Evolutionary conservation across 2,797 vertebrate genomes (phyloP), one percentile per base, ranked within the genome.

Genomic region (Poliocrania exsul): DNA sequence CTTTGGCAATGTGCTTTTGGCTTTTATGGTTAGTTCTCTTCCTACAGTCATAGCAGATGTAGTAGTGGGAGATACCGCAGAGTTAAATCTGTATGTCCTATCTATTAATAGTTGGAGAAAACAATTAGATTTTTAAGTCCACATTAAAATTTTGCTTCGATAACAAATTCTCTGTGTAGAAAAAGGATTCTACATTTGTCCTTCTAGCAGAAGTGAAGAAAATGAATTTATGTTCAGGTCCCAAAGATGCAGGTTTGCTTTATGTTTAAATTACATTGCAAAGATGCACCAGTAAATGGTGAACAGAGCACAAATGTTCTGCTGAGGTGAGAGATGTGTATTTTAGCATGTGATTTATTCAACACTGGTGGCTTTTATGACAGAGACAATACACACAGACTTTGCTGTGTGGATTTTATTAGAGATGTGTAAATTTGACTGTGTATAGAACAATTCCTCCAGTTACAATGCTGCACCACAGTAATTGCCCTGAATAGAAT

Each of bases 11-110:
- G 21, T 7, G 60, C 46, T 70, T 70, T 84, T 89, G 89, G 60
- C 74, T 89, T 94, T 94, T 87, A 82, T 85, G 71, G 51, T 66
- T 70, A 53, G 89, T 93, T 87, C 78, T 87, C 21, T 86, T 88
- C 28, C 26, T 95, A 74, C 67, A 65, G 19, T 29, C 5, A 0
- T 88, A 92, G 53, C 38, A 86, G 47, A 54, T 84, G 49, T 49
- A 75, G 38, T 94, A 80, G 64, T 66, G 47, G 86, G 40, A 49
- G 23, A 25, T 65, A 71, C 28, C 35, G 11, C n/a, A 23, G n/a
- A 87, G 56, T 70, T 87, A 44, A 84, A 88, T 38, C 1, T 67
- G 4, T 66, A 20, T 67, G 19, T 79, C 35, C 56, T 67, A 5
- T n/a, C 72, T 92, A 49, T 87, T 86, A 75, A 50, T 73, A 80